A percentile compares a stretch with the other conserved stretches of the same genome.
Conservation (phyloP, 2,113 vertebrate genomes). For the Hyla sarda region DNA sequence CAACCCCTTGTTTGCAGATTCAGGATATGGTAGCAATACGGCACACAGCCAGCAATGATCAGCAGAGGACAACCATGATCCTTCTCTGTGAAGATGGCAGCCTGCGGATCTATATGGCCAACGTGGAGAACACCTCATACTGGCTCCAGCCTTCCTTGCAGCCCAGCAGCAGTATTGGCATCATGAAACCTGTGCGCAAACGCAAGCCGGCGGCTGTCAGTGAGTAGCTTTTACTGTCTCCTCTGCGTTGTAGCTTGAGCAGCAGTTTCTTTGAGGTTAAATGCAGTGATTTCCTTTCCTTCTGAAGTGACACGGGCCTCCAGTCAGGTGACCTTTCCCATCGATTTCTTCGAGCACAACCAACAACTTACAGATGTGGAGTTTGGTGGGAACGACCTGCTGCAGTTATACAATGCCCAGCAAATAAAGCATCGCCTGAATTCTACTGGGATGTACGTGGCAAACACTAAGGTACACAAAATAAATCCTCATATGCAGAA, state of each 20-base stretch:
- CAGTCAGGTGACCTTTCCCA: conserved; percentile 96
- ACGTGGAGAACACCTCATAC: conserved; percentile 94
- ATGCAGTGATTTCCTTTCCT: not conserved
- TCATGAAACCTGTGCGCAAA: conserved; percentile 96
- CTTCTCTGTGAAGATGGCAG: conserved; percentile 96
- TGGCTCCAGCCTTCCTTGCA: conserved; percentile 97
- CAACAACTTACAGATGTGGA: conserved; percentile 97
- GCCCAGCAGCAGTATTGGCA: conserved; percentile 93
- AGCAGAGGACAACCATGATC: conserved; percentile 98
- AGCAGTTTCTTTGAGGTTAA: not conserved
- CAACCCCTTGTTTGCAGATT: conserved; percentile 75
- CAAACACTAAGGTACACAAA: conserved; percentile 91
- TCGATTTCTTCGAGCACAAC: conserved; percentile 99
- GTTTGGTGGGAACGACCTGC: conserved; percentile 94
- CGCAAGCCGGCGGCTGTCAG: conserved; percentile 91
- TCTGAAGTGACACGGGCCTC: conserved; percentile 88
- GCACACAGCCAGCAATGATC: conserved; percentile 95
- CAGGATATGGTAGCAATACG: conserved; percentile 99
- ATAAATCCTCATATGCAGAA: no score
- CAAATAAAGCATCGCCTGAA: conserved; percentile 98
- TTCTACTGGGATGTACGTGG: conserved; percentile 98
- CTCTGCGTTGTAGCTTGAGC: not conserved
- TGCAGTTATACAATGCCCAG: conserved; percentile 97
- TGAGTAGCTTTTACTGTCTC: conserved; percentile 68
- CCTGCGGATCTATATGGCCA: conserved; percentile 99